These are phyloP conservation scores for Neomonachus schauinslandi DNA, from an alignment of 2,113 vertebrate genomes.

Conservation along the genomic window DNA sequence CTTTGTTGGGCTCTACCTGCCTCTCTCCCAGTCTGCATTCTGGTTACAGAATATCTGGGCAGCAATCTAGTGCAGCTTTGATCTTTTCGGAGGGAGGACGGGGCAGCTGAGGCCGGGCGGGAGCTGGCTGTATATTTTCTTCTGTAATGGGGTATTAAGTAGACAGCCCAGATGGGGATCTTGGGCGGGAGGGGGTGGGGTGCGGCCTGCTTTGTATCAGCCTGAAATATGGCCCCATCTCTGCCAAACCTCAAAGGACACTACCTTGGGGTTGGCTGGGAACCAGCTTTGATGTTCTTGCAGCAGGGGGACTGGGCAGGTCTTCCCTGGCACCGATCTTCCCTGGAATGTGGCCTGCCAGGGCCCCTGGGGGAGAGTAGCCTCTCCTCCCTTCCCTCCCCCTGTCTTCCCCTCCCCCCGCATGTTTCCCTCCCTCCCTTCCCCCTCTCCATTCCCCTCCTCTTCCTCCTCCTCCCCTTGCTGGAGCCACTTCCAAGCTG, in stretches of 20 bases:
- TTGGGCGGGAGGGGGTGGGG: slow-evolving; percentile 59
- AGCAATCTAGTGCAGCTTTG: slow-evolving; percentile 62
- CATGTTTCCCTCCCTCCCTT: fast-evolving
- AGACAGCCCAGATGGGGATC: slow-evolving; percentile 77
- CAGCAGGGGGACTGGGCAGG: background rate
- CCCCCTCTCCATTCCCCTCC: fast-evolving
- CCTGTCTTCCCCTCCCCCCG: too few species aligned
- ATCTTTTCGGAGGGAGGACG: slow-evolving; percentile 62
- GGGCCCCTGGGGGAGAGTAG: background rate
- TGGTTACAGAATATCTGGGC: slow-evolving; percentile 25
- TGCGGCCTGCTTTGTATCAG: slow-evolving; percentile 68
- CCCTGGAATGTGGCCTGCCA: slow-evolving; percentile 1
- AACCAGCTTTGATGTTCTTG: slow-evolving; percentile 64
- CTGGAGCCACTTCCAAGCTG: background rate
- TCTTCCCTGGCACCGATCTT: slow-evolving; percentile 11
- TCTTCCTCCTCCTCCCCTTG: background rate
- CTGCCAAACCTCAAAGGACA: slow-evolving; percentile 70
- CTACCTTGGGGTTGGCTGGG: slow-evolving; percentile 67
- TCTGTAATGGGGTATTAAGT: slow-evolving; percentile 78
- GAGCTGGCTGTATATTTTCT: slow-evolving; percentile 73
- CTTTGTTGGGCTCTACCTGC: background rate
- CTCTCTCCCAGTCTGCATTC: background rate
- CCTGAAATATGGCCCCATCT: slow-evolving; percentile 72
- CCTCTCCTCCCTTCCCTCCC: too few species aligned
- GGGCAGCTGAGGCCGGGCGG: slow-evolving; percentile 39